phyloP scores from a whole-genome alignment of 2,797 vertebrate genomes.

The Sciurus vulgaris region DNA sequence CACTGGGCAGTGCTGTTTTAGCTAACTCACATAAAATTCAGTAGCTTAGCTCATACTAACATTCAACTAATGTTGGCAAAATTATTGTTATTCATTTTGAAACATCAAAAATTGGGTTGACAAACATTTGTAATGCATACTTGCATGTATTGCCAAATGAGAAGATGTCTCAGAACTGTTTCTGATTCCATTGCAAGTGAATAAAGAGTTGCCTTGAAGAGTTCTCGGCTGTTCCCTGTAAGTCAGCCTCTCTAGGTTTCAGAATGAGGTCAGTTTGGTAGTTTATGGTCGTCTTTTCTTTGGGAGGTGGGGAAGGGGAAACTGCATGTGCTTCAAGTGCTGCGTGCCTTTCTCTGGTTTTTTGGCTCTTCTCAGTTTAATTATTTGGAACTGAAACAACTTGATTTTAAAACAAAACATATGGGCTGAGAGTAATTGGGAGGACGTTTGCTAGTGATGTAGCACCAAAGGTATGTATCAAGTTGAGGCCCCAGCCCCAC shows the following conservation, averaged over 20 bases:
- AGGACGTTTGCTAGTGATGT: constrained; percentile 59
- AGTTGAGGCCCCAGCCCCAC: not conserved
- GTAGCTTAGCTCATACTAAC: not conserved
- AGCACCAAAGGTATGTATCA: not conserved
- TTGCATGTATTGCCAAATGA: not conserved
- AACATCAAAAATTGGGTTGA: not conserved
- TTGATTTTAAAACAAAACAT: constrained; percentile 82
- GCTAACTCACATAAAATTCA: not conserved
- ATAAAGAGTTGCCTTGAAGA: not conserved
- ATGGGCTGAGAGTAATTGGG: constrained; percentile 54
- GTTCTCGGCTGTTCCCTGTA: not conserved
- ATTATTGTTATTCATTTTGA: constrained; percentile 50
- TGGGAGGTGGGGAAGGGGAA: constrained; percentile 11
- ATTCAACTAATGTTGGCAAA: constrained; percentile 33
- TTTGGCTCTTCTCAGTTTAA: constrained; percentile 73
- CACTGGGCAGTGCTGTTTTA: not conserved
- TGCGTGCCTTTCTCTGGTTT: constrained; percentile 34
- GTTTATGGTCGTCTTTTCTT: constrained; percentile 6
- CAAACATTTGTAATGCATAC: not conserved
- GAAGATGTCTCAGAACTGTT: not conserved
- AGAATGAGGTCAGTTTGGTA: constrained; percentile 35
- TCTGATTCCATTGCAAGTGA: not conserved
- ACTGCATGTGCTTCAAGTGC: not conserved
- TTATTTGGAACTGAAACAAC: constrained; percentile 71
- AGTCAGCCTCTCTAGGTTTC: not conserved